These are phyloP conservation scores for Agriopis marginaria DNA, from an alignment of 2,888 invertebrate genomes.

Conservation along the genomic window DNA sequence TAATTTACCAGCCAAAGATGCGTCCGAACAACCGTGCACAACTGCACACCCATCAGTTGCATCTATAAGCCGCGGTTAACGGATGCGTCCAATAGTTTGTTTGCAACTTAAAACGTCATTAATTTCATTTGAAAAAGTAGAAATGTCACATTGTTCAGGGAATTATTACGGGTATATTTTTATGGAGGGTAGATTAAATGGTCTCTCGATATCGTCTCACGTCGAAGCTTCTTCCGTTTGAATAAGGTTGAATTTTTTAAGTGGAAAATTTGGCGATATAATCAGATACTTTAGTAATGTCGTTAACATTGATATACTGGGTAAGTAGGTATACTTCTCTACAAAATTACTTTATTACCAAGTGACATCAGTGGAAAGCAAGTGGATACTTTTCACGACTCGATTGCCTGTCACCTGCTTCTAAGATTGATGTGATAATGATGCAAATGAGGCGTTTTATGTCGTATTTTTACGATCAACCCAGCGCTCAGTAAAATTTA, in stretches of 20 bases:
- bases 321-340: neutral
- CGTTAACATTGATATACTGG: neutral
- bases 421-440: conserved; percentile 37
- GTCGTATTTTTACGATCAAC: conserved; percentile 12
- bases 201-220: no score
- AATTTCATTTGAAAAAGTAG: no score
- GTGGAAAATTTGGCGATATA: neutral
- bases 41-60: no score
- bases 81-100: no score
- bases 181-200: no score
- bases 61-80: no score
- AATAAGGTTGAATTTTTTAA: neutral
- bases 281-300: neutral
- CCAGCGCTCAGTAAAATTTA: conserved; percentile 7
- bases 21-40: no score
- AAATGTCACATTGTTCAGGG: no score
- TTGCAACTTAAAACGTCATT: no score
- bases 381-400: conserved; percentile 43
- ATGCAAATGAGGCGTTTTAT: conserved; percentile 21
- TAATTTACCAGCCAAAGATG: no score
- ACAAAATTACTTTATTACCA: conserved; percentile 15
- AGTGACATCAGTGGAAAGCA: conserved; percentile 29
- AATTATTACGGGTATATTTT: no score
- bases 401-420: conserved; percentile 38
- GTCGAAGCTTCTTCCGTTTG: no score